These are phyloP conservation scores for Cheirogaleus medius DNA, from an alignment of 2,113 vertebrate species.

Conservation along the genomic window DNA sequence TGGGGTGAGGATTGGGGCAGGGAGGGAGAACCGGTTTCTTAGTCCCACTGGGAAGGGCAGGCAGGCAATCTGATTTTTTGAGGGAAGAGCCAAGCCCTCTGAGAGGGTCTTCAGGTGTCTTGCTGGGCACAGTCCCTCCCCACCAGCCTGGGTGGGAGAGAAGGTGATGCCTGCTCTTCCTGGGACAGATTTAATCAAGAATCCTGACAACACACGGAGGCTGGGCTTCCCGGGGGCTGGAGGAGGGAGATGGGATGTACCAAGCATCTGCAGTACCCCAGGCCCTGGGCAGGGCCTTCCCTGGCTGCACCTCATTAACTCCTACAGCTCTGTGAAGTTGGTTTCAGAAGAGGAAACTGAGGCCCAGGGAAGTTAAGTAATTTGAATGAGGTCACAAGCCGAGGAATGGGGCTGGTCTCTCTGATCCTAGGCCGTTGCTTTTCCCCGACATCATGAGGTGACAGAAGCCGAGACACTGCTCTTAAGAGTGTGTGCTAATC, in stretches of 20 bases:
- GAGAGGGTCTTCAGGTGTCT: neutral
- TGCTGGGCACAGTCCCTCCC: neutral
- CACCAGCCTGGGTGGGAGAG: neutral
- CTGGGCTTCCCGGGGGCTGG: neutral
- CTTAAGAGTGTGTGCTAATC: neutral
- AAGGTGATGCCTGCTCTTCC: neutral
- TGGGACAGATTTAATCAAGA: neutral
- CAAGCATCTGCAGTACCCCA: rapidly evolving
- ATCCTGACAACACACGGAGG: neutral
- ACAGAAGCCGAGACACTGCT: neutral
- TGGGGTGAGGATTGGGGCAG: neutral
- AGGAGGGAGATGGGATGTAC: neutral
- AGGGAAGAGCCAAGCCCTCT: neutral
- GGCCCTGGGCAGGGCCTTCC: neutral
- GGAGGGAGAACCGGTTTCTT: conserved; percentile 16
- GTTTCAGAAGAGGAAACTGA: neutral
- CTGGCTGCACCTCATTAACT: rapidly evolving
- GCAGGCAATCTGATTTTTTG: neutral
- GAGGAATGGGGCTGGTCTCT: neutral
- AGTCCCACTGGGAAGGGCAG: neutral
- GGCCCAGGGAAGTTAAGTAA: neutral
- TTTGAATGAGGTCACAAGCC: neutral
- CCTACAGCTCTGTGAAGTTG: neutral
- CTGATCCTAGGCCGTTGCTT: neutral
- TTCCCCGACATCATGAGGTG: rapidly evolving